phyloP scores from a whole-genome alignment of 2,113 vertebrate species.

The Sorex fumeus region DNA sequence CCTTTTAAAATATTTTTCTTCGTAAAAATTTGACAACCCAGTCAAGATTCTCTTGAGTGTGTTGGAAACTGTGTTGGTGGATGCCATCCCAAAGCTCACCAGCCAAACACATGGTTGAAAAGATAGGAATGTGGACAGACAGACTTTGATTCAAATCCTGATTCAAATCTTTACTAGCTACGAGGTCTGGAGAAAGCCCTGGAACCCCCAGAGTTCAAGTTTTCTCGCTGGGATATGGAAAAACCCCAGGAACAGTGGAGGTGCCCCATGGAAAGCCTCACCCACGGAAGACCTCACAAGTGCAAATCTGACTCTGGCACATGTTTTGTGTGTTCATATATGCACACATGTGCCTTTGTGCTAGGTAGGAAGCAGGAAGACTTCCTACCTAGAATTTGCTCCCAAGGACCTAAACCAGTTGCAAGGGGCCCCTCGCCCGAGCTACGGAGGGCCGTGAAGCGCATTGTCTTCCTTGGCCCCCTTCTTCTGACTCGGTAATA shows the following conservation, averaged over 20 bases:
- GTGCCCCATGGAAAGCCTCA: not conserved
- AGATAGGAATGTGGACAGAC: slow-evolving; percentile 23
- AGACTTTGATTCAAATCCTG: slow-evolving; percentile 16
- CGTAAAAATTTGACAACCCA: slow-evolving; percentile 58
- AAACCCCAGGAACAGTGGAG: not conserved
- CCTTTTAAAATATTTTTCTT: slow-evolving; percentile 43
- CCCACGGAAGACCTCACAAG: not conserved
- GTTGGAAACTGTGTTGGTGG: slow-evolving; percentile 57
- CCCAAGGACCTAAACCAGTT: slow-evolving; percentile 1
- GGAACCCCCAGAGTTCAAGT: not conserved
- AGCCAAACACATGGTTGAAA: slow-evolving; percentile 25
- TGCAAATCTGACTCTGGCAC: not conserved
- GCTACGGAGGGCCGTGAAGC: not conserved
- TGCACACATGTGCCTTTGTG: too few relatives aligned
- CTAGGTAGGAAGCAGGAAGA: not conserved
- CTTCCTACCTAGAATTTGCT: not conserved
- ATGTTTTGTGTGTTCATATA: not conserved
- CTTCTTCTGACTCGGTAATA: slow-evolving; percentile 66
- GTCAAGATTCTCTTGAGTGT: not conserved
- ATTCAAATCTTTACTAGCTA: slow-evolving; percentile 29
- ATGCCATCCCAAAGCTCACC: slow-evolving; percentile 56
- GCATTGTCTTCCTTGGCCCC: not conserved
- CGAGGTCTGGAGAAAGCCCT: slow-evolving; percentile 28
- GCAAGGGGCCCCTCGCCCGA: not conserved
- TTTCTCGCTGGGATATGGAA: not conserved